Percentiles rank a stretch among this genome's conserved stretches.
phyloP scores from a whole-genome alignment of 2,797 vertebrate species.

The Hozukius guyotensis region DNA sequence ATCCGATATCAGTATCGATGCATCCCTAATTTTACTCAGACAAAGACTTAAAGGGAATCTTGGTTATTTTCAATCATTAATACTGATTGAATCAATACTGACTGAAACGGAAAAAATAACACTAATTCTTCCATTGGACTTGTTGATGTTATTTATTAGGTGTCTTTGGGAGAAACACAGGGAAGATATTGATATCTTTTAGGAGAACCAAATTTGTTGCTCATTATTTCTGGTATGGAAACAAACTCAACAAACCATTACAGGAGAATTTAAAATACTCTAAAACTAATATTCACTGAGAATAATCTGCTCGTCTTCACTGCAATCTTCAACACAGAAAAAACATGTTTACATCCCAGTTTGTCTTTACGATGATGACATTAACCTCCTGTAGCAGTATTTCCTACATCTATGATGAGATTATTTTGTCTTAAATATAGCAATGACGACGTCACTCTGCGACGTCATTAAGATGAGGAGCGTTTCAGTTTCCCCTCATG shows the following conservation, averaged over 20 bases:
- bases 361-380: not conserved
- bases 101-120: not conserved
- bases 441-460: not conserved
- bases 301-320: not conserved
- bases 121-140: not conserved
- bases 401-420: not conserved
- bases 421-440: constrained; percentile 8
- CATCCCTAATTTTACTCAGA: not conserved
- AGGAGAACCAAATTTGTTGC: not conserved
- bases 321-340: not conserved
- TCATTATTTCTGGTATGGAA: not conserved
- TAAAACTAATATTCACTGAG: not conserved
- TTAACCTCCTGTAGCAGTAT: constrained; percentile 2
- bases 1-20: not conserved
- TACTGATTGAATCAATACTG: not conserved
- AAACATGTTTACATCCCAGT: constrained; percentile 12
- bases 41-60: not conserved
- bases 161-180: not conserved
- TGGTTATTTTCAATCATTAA: not conserved
- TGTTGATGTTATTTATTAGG: not conserved
- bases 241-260: not conserved
- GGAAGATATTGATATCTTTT: not conserved
- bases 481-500: not conserved
- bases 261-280: not conserved
- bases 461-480: not conserved